Percentiles rank a stretch among this genome's conserved stretches.
phyloP scores from a whole-genome alignment of 1,140 invertebrate species.

The Patella vulgata region DNA sequence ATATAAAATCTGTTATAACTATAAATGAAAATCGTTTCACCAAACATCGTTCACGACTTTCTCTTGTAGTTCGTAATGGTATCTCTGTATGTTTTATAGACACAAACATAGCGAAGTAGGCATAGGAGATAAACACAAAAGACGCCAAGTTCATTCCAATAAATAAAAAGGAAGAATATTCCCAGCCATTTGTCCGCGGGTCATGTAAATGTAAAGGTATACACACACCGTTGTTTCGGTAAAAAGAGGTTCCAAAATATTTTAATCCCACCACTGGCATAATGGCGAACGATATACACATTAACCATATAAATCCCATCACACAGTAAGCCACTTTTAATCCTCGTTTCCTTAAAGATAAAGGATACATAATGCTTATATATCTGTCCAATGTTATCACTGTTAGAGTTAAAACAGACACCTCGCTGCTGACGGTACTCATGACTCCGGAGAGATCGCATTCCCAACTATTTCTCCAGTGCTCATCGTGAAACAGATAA shows the following conservation, averaged over 20 bases:
- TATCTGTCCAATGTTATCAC: constrained; percentile 80
- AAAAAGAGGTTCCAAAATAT: constrained; percentile 67
- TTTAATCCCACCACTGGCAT: constrained; percentile 75
- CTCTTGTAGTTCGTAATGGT: constrained; percentile 72
- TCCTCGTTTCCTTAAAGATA: constrained; percentile 49
- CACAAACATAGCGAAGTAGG: constrained; percentile 70
- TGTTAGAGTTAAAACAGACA: constrained; percentile 78
- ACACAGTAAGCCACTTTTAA: constrained; percentile 68
- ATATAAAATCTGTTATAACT: constrained; percentile 61
- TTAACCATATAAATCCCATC: constrained; percentile 74
- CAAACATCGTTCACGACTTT: constrained; percentile 69
- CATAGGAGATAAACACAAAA: constrained; percentile 66
- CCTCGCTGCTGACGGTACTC: constrained; percentile 64
- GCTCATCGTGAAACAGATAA: constrained; percentile 73
- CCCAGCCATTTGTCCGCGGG: constrained; percentile 60
- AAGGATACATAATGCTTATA: constrained; percentile 76
- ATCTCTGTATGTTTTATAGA: constrained; percentile 74
- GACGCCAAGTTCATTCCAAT: constrained; percentile 57
- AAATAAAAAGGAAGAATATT: constrained; percentile 62
- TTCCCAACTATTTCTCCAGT: constrained; percentile 77
- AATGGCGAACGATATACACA: constrained; percentile 73
- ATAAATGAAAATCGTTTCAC: constrained; percentile 32
- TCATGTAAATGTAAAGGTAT: constrained; percentile 63
- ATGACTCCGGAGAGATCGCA: constrained; percentile 50
- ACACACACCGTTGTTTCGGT: constrained; percentile 61